These are phyloP conservation scores for Lagenorhynchus albirostris DNA, from an alignment of 2,113 vertebrate species.

Conservation along the genomic window DNA sequence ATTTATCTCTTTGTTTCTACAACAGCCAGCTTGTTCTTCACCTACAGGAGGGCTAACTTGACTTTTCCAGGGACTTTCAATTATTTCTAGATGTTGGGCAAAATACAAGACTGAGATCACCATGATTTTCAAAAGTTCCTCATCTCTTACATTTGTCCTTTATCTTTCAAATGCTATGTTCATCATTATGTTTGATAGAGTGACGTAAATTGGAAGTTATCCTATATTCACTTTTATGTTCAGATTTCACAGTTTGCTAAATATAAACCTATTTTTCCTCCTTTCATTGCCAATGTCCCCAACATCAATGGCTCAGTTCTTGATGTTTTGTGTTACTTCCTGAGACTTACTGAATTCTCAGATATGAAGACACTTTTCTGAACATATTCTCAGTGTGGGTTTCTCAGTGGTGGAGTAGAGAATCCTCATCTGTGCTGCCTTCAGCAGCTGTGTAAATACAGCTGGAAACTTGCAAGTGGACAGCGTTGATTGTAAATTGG, in stretches of 20 bases:
- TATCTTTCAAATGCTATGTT: neutral
- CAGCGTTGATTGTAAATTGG: neutral
- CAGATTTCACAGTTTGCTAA: constrained; percentile 1
- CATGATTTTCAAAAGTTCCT: constrained; percentile 2
- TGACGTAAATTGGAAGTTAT: neutral
- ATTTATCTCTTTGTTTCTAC: constrained; percentile 29
- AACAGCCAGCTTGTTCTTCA: neutral
- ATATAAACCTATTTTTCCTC: neutral
- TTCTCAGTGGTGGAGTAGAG: constrained; percentile 21
- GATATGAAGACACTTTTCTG: neutral
- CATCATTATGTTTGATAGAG: neutral
- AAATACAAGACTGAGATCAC: neutral
- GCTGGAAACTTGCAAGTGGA: constrained; percentile 46
- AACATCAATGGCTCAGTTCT: neutral
- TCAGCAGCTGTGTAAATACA: constrained; percentile 73
- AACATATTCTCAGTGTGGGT: neutral
- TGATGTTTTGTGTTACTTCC: neutral
- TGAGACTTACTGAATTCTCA: neutral
- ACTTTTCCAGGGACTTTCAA: constrained; percentile 59
- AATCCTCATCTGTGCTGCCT: constrained; percentile 24
- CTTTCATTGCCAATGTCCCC: neutral
- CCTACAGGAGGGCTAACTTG: neutral
- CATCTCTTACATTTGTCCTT: neutral
- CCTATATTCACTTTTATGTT: neutral
- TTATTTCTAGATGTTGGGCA: constrained; percentile 50